Conservation (phyloP, 2,888 invertebrate genomes). For the Dichetophora obliterata region DNA sequence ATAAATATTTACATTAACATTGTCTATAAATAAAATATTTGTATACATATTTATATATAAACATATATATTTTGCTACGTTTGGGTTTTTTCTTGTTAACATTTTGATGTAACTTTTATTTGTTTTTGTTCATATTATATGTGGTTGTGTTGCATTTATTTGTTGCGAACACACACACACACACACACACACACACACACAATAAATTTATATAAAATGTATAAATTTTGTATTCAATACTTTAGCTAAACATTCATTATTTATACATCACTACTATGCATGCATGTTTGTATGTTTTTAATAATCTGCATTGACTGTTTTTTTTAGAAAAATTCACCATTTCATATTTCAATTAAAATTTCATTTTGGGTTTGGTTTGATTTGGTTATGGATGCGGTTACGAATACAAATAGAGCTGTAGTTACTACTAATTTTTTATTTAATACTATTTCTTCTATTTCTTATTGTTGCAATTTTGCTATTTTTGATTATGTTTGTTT, state of each 20-base stretch:
- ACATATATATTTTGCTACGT: constrained; percentile 23
- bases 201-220: constrained; percentile 12
- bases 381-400: background rate
- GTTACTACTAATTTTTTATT: background rate
- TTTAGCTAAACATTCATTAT: constrained; percentile 11
- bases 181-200: constrained; percentile 11
- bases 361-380: too few relatives aligned
- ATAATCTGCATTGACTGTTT: background rate
- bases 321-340: background rate
- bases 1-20: background rate
- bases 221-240: background rate
- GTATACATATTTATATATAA: constrained; percentile 41
- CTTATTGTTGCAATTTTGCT: background rate
- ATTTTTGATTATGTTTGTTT: constrained; percentile 2
- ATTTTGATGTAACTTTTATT: constrained; percentile 5
- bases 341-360: too few relatives aligned
- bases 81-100: constrained; percentile 29
- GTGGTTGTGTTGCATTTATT: constrained; percentile 1
- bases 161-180: constrained; percentile 1
- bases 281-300: constrained; percentile 1
- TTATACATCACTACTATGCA: background rate
- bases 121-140: background rate
- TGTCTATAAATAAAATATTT: too few relatives aligned
- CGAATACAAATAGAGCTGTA: background rate
- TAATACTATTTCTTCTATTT: too few relatives aligned